Evolutionary conservation across 2,888 invertebrate species (phyloP).

Genomic region (Eretmocerus hayati): DNA sequence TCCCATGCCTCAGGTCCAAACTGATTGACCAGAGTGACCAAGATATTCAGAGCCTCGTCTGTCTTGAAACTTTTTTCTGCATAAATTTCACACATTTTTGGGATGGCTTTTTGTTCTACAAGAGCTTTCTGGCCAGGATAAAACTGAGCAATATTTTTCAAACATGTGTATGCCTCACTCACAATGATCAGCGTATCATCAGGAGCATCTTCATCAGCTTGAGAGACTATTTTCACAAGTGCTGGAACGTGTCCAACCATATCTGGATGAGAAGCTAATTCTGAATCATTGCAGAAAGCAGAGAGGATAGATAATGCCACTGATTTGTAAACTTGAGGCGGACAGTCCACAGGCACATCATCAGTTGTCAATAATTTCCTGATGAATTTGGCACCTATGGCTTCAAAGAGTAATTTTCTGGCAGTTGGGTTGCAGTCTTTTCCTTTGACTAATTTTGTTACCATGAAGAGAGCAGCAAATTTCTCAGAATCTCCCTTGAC

Average conservation of each 20-base stretch:
- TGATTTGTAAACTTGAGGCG: conserved; percentile 83
- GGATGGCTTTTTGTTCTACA: conserved; percentile 68
- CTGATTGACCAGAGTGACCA: conserved; percentile 66
- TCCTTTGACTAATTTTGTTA: conserved; percentile 80
- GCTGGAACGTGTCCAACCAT: conserved; percentile 78
- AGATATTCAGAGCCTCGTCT: conserved; percentile 77
- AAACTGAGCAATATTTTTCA: conserved; percentile 72
- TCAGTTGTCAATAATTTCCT: conserved; percentile 70
- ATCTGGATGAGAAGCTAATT: conserved; percentile 73
- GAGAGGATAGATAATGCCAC: conserved; percentile 83
- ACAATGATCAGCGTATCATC: conserved; percentile 82
- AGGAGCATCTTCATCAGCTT: conserved; percentile 75
- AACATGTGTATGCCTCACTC: conserved; percentile 77
- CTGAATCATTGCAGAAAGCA: conserved; percentile 75
- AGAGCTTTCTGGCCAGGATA: conserved; percentile 75
- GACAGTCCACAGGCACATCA: conserved; percentile 78
- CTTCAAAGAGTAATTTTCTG: conserved; percentile 78
- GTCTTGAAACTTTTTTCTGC: conserved; percentile 83
- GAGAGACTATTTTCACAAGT: conserved; percentile 75
- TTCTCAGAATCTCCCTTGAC: conserved; percentile 83
- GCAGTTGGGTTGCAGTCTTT: conserved; percentile 68
- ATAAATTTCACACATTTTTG: conserved; percentile 79
- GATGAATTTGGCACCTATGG: conserved; percentile 82
- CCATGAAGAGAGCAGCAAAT: conserved; percentile 86
- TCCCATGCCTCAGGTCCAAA: conserved; percentile 74